Percentiles rank a stretch among this genome's conserved stretches.
Conservation (phyloP, 2,888 invertebrate species). For the Platypus cylindrus region DNA sequence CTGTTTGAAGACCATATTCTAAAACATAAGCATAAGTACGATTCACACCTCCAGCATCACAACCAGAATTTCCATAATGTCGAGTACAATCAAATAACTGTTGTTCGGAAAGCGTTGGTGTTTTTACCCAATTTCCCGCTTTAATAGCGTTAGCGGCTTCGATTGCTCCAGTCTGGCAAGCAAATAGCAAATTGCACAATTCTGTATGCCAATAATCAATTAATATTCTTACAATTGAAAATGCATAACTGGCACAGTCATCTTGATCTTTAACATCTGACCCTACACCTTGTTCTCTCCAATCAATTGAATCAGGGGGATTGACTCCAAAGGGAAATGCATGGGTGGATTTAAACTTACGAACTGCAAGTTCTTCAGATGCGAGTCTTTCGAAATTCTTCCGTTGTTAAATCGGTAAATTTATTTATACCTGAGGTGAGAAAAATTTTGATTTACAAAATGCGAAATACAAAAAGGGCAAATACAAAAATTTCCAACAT, state of each 20-base stretch:
- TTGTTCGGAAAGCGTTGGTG: conserved; percentile 19
- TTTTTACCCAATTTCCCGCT: conserved; percentile 12
- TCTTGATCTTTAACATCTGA: conserved; percentile 20
- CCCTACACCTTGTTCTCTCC: too few relatives aligned
- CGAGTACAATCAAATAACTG: conserved; percentile 17
- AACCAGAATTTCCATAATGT: conserved; percentile 11
- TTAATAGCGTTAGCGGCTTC: conserved; percentile 15
- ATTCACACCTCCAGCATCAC: conserved; percentile 15
- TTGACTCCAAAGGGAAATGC: conserved; percentile 5
- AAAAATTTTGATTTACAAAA: background rate
- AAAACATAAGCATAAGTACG: conserved; percentile 17
- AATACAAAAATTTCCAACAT: too few relatives aligned
- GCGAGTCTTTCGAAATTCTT: conserved; percentile 15
- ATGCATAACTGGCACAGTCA: conserved; percentile 18
- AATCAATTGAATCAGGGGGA: conserved; percentile 17
- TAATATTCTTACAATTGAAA: conserved; percentile 18
- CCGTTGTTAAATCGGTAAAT: conserved; percentile 17
- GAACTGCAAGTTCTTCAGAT: background rate
- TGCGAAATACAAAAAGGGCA: too few relatives aligned
- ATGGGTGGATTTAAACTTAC: background rate
- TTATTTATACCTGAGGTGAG: conserved; percentile 13
- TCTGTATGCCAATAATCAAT: too few relatives aligned
- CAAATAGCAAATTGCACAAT: too few relatives aligned
- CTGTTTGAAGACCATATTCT: conserved; percentile 17
- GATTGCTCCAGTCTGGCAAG: conserved; percentile 14